Conservation (phyloP, 2,113 vertebrate species). For the Arizona elegans region DNA sequence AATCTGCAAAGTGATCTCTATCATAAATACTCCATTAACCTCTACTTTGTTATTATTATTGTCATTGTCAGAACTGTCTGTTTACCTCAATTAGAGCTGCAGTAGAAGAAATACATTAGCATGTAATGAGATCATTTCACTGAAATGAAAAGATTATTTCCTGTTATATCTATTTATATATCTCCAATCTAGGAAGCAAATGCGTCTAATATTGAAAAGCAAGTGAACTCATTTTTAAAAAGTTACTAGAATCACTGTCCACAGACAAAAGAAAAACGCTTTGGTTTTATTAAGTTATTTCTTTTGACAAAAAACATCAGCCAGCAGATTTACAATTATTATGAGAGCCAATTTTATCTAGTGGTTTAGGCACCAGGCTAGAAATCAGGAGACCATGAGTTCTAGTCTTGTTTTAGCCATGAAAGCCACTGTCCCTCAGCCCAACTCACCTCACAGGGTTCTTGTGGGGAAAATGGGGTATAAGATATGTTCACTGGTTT, state of each 20-base stretch:
- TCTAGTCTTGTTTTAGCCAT: neutral
- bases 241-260: neutral
- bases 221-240: constrained; percentile 4
- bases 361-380: neutral
- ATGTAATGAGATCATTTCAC: neutral
- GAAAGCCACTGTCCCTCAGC: neutral
- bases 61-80: neutral
- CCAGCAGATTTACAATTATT: neutral
- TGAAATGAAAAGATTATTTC: neutral
- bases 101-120: neutral
- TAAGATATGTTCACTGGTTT: neutral
- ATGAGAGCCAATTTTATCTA: neutral
- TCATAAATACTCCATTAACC: neutral
- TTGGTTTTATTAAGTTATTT: neutral
- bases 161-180: neutral
- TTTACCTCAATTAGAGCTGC: neutral
- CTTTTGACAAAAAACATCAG: neutral
- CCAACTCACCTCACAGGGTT: neutral
- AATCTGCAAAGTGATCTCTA: neutral
- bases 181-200: neutral
- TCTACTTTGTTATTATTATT: constrained; percentile 2
- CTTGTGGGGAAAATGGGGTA: neutral
- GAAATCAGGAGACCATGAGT: neutral
- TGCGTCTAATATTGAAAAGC: constrained; percentile 6
- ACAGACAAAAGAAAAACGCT: neutral